A percentile compares a stretch with the other conserved stretches of the same genome.
Conservation (phyloP, 2,888 invertebrate genomes). For the Lepas anatifera region DNA sequence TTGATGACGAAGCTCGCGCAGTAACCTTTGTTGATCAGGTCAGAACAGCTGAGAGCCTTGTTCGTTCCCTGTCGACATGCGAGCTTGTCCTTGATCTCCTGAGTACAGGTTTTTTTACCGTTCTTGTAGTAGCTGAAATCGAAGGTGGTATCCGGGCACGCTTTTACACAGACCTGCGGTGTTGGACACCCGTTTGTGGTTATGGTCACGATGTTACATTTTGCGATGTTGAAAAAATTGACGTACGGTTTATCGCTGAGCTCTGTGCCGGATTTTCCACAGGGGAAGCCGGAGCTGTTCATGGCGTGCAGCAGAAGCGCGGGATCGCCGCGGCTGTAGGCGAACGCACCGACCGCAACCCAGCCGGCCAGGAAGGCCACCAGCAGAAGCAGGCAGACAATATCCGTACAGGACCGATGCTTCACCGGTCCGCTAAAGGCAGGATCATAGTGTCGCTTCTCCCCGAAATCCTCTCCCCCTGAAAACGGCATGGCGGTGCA, state of each 20-base stretch:
- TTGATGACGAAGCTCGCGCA: background rate
- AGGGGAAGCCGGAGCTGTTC: conserved; percentile 63
- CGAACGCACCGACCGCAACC: conserved; percentile 62
- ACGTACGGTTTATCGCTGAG: conserved; percentile 55
- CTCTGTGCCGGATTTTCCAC: conserved; percentile 48
- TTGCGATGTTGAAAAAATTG: conserved; percentile 66
- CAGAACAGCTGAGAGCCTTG: background rate
- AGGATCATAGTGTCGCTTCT: no score
- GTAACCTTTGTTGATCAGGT: background rate
- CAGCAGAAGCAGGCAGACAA: conserved; percentile 70
- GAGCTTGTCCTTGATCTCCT: background rate
- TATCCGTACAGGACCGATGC: conserved; percentile 78
- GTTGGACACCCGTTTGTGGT: conserved; percentile 65
- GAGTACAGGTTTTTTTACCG: no score
- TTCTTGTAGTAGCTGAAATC: conserved; percentile 16
- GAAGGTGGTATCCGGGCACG: conserved; percentile 52
- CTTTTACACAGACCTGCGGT: conserved; percentile 63
- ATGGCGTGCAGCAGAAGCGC: conserved; percentile 60
- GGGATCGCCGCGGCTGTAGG: conserved; percentile 58
- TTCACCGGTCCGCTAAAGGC: conserved; percentile 50
- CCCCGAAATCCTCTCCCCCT: no score
- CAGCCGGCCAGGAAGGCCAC: conserved; percentile 63
- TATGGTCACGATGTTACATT: conserved; percentile 57
- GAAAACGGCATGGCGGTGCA: no score
- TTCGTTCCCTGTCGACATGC: background rate